A percentile compares a stretch with the other conserved stretches of the same genome.
Evolutionary conservation across 37 sponge, comb jelly and placozoan genomes (phyloP).

Genomic region (Diacarnus erythraeanus): DNA sequence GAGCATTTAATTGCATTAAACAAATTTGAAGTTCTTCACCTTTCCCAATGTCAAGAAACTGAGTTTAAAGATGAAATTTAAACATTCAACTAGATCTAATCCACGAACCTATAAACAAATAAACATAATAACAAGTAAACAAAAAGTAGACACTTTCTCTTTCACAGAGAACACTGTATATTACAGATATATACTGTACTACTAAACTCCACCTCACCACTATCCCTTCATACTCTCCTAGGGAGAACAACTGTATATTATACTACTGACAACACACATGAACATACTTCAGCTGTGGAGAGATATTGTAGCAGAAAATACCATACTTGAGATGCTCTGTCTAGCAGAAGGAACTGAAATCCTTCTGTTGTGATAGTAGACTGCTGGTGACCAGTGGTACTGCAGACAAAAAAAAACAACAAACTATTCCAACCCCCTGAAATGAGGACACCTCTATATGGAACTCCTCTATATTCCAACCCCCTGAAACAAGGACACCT

Average conservation of each 20-base stretch:
- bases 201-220: no score
- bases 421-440: no score
- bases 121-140: neutral
- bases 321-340: slow-evolving; percentile 90
- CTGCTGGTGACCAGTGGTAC: no score
- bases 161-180: no score
- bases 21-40: slow-evolving; percentile 24
- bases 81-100: slow-evolving; percentile 75
- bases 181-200: no score
- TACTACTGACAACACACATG: no score
- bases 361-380: slow-evolving; percentile 76
- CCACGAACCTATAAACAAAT: slow-evolving; percentile 45
- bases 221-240: no score
- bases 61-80: slow-evolving; percentile 84
- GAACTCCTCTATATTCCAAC: no score
- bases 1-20: neutral
- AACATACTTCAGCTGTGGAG: slow-evolving; percentile 18
- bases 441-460: no score
- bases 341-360: slow-evolving; percentile 94
- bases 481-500: no score
- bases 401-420: no score
- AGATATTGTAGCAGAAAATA: slow-evolving; percentile 91
- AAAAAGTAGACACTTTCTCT: neutral
- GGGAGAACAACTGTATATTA: no score
- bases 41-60: slow-evolving; percentile 89